These are phyloP conservation scores for Cephalopholis sonnerati DNA, from an alignment of 2,113 vertebrate species.

Conservation along the genomic window DNA sequence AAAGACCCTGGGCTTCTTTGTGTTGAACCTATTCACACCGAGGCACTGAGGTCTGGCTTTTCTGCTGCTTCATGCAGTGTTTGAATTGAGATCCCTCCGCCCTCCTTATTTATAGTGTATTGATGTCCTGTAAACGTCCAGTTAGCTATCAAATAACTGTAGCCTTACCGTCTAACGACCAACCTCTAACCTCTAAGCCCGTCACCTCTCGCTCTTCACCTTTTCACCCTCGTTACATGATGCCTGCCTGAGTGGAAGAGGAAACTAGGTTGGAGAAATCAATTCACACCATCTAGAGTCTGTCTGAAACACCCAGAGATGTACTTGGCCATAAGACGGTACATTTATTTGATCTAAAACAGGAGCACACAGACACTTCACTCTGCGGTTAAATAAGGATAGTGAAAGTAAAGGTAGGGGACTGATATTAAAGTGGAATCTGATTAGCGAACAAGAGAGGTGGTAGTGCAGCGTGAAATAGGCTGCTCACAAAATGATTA, in stretches of 20 bases:
- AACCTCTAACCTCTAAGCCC: conserved; percentile 17
- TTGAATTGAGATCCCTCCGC: conserved; percentile 29
- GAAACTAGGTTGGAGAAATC: conserved; percentile 9
- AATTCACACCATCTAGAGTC: not conserved
- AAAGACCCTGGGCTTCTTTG: conserved; percentile 62
- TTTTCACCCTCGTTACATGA: conserved; percentile 9
- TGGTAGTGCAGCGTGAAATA: conserved; percentile 50
- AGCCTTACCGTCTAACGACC: conserved; percentile 5
- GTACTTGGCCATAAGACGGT: not conserved
- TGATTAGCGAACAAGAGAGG: conserved; percentile 53
- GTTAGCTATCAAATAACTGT: conserved; percentile 38
- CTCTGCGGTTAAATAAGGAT: conserved; percentile 20
- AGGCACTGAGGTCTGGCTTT: conserved; percentile 44
- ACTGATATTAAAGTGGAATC: conserved; percentile 43
- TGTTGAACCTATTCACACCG: conserved; percentile 52
- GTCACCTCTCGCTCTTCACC: conserved; percentile 27
- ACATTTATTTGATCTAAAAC: conserved; percentile 45
- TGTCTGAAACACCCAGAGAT: conserved; percentile 15
- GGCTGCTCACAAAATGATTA: conserved; percentile 57
- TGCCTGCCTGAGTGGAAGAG: not conserved
- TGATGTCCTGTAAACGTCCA: conserved; percentile 42
- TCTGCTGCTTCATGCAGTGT: conserved; percentile 36
- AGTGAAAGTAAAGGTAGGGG: conserved; percentile 30
- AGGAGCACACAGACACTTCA: conserved; percentile 18
- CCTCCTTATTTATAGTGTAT: conserved; percentile 46